A percentile compares a stretch with the other conserved stretches of the same genome.
phyloP scores from a whole-genome alignment of 2,888 invertebrate genomes.

The Orthonevra nobilis region DNA sequence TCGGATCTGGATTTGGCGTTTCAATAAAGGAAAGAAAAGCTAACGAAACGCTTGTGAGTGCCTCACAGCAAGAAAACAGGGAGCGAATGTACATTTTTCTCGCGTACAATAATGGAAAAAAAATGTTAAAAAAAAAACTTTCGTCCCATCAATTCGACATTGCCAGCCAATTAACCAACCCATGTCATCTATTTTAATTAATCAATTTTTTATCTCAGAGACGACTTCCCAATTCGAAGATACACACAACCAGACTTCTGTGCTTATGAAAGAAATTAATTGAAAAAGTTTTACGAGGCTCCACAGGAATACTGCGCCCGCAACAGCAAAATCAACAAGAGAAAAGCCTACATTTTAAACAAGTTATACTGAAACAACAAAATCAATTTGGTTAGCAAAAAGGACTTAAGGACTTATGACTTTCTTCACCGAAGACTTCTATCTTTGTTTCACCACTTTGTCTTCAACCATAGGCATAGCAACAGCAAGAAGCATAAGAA shows the following conservation, averaged over 20 bases:
- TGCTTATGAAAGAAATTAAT: conserved; percentile 30
- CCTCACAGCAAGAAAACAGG: too few species aligned
- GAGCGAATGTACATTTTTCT: too few species aligned
- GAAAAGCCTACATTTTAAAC: conserved; percentile 13
- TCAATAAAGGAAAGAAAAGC: too few species aligned
- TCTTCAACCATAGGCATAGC: background rate
- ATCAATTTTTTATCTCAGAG: too few species aligned
- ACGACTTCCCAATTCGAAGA: too few species aligned
- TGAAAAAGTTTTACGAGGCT: conserved; percentile 20
- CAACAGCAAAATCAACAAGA: background rate
- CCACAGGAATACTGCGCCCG: background rate
- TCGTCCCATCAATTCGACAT: too few species aligned
- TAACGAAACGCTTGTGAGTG: too few species aligned
- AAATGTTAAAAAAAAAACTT: too few species aligned
- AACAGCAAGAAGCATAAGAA: background rate
- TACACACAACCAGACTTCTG: background rate
- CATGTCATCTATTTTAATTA: too few species aligned
- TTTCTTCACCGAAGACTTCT: conserved; percentile 3
- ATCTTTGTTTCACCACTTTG: background rate
- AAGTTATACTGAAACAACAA: conserved; percentile 42
- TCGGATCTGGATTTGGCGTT: too few species aligned
- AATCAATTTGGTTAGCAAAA: conserved; percentile 35
- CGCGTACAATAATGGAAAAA: too few species aligned
- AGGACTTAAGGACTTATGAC: conserved; percentile 50
- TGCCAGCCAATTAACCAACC: too few species aligned